A percentile compares a stretch with the other conserved stretches of the same genome.
phyloP scores from a whole-genome alignment of 2,797 vertebrate genomes.

The Cyclopterus lumpus region DNA sequence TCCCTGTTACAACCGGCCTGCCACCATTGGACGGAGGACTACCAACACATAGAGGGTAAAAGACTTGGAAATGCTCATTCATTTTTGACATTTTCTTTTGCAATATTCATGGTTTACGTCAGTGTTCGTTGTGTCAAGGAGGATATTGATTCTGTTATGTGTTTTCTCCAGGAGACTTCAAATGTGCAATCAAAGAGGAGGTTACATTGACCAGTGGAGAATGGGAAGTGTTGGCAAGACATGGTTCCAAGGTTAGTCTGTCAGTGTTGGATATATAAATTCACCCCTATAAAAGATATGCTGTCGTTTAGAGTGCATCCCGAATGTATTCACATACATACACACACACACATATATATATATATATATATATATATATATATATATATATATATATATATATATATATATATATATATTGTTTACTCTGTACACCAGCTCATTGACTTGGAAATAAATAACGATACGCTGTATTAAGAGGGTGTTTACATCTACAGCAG shows the following conservation, averaged over 20 bases:
- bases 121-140: conserved; percentile 4
- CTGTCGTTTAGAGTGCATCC: neutral
- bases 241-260: conserved; percentile 90
- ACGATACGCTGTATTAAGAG: neutral
- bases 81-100: neutral
- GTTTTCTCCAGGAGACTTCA: conserved; percentile 86
- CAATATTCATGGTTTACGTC: conserved; percentile 1
- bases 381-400: too few relatives aligned
- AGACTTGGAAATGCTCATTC: neutral
- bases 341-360: neutral
- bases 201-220: conserved; percentile 89
- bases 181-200: conserved; percentile 91
- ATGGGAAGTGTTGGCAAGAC: conserved; percentile 92
- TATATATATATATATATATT: neutral
- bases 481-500: neutral
- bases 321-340: neutral
- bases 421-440: neutral
- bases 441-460: neutral
- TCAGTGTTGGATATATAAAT: neutral
- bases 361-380: too few relatives aligned
- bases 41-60: conserved; percentile 75
- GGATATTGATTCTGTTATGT: conserved; percentile 33
- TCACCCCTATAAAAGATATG: neutral
- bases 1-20: conserved; percentile 80
- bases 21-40: conserved; percentile 84